Conservation (phyloP, 2,888 invertebrate species). For the Orchesella flavescens region DNA sequence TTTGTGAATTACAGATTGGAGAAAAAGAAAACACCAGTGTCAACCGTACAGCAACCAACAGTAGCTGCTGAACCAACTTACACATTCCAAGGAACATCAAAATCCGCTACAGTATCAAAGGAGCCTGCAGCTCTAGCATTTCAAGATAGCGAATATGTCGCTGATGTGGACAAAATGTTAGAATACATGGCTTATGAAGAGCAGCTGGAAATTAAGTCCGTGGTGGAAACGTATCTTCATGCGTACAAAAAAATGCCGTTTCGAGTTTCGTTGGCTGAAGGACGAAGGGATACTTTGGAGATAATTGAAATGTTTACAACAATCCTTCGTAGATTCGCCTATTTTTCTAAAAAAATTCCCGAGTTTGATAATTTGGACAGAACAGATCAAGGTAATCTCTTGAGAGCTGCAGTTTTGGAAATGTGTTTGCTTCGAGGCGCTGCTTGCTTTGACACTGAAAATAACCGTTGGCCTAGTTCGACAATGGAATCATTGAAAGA, state of each 20-base stretch:
- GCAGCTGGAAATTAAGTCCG: conserved; percentile 71
- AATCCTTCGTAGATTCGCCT: conserved; percentile 73
- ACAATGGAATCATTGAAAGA: conserved; percentile 71
- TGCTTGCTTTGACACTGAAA: conserved; percentile 74
- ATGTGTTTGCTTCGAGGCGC: conserved; percentile 75
- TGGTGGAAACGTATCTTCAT: conserved; percentile 72
- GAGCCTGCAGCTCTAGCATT: conserved; percentile 50
- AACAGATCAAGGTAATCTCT: conserved; percentile 73
- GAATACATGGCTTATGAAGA: conserved; percentile 70
- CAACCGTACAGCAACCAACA: not conserved
- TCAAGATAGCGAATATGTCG: conserved; percentile 62
- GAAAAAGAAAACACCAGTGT: conserved; percentile 68
- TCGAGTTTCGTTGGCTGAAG: conserved; percentile 56
- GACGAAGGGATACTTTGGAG: conserved; percentile 68
- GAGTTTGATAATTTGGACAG: conserved; percentile 72
- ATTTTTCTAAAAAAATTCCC: conserved; percentile 72
- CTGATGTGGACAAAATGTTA: conserved; percentile 69
- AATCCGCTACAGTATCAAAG: not conserved
- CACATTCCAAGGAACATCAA: conserved; percentile 38
- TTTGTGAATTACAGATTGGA: conserved; percentile 69
- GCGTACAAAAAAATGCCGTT: conserved; percentile 72
- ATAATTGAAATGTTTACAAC: conserved; percentile 74
- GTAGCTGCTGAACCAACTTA: conserved; percentile 44
- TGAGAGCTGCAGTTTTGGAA: conserved; percentile 75
- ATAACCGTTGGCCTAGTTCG: conserved; percentile 72